Base-by-base conservation (phyloP, 2,797 vertebrate species). In the Tolypeutes matacus region DNA sequence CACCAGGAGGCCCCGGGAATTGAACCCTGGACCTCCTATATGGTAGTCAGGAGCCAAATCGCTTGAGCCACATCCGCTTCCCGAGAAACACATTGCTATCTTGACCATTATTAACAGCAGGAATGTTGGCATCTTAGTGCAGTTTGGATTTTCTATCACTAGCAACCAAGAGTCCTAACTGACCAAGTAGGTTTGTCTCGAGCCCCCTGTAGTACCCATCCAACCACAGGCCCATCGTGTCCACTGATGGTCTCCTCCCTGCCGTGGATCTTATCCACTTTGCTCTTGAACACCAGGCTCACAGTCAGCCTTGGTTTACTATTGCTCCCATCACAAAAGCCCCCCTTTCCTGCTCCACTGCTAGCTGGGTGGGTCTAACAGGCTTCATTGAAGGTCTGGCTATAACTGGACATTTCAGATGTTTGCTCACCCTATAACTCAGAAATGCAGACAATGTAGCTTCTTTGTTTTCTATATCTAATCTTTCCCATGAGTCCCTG, bases 381-480 rank as follows among this genome's bases (percentile, higher is more conserved):
- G 18, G 31, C 77, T 65, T 84, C 21, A 51, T 1, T 2, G 29
- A 72, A 65, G 25, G 49, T 27, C 76, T 65, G 31, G 76, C 27
- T 82, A 4, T 53, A 65, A 72, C 53, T n/a, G 27, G 18, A 31
- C 9, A 60, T 27, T 46, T n/a, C 12, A 27, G 20, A 18, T 51
- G n/a, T 27, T 25, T 46, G 14, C 73, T 65, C 11, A 64, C 25
- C 67, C 39, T 62, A 1, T 21, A 86, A 77, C 6, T 65, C 58
- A 56, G 60, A 49, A 31, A 17, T 62, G 20, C 5, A 84, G 29
- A 81, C 62, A 83, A 29, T 2, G 29, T 34, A 46, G 29, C 7
- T 75, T 80, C 42, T 69, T 90, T 51, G n/a, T 72, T 86, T 95
- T 75, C 82, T 73, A 13, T 27, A 62, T 18, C 69, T 81, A 23